Evolutionary conservation across 1,140 invertebrate genomes (phyloP).

Genomic region (Vanessa tameamea): DNA sequence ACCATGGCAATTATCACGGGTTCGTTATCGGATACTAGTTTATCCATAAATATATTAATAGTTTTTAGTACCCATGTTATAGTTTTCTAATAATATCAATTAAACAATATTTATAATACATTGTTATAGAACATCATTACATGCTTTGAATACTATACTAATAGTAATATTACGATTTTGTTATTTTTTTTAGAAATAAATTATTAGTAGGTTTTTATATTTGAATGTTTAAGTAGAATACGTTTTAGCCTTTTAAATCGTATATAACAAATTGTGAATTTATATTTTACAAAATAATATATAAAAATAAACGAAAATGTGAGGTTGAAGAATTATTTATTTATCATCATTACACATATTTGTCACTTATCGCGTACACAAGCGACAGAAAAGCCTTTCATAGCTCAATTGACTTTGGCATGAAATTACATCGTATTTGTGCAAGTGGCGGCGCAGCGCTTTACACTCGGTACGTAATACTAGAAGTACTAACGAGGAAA

Average conservation of each 20-base stretch:
- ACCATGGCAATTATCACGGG: too few species aligned
- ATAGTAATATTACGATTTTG: neutral
- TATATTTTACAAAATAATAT: neutral
- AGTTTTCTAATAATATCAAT: too few species aligned
- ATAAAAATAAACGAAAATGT: neutral
- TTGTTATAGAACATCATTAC: slow-evolving; percentile 45
- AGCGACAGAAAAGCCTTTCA: slow-evolving; percentile 74
- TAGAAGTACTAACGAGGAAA: slow-evolving; percentile 54
- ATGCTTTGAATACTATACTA: slow-evolving; percentile 10
- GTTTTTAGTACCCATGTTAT: too few species aligned
- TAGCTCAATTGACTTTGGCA: slow-evolving; percentile 81
- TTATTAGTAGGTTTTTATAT: slow-evolving; percentile 13
- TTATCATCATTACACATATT: slow-evolving; percentile 76
- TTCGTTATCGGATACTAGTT: too few species aligned
- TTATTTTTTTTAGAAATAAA: slow-evolving; percentile 40
- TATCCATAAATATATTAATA: too few species aligned
- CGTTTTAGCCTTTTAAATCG: too few species aligned
- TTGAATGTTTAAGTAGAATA: too few species aligned
- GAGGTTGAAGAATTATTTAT: slow-evolving; percentile 78
- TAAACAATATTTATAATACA: neutral
- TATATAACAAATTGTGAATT: too few species aligned
- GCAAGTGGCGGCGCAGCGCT: slow-evolving; percentile 47
- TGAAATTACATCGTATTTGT: slow-evolving; percentile 74
- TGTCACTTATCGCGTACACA: slow-evolving; percentile 78
- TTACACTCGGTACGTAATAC: slow-evolving; percentile 36